These are phyloP conservation scores for Intellagama lesueurii DNA, from an alignment of 2,797 vertebrate genomes.

Conservation along the genomic window DNA sequence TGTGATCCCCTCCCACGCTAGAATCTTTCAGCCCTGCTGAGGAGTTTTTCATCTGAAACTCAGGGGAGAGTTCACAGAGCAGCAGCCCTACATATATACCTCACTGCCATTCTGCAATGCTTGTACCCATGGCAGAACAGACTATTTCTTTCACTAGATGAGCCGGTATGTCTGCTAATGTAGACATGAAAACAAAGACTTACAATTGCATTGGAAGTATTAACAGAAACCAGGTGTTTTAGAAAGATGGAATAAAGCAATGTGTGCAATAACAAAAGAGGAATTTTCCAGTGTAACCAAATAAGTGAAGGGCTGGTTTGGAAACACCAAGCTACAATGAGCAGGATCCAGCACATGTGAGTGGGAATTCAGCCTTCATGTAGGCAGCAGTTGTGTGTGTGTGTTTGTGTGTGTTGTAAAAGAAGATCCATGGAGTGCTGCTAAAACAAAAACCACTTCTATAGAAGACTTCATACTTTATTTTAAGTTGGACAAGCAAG, in stretches of 20 bases:
- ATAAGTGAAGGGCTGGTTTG: too few species aligned
- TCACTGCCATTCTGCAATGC: background rate
- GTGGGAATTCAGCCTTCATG: too few species aligned
- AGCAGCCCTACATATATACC: background rate
- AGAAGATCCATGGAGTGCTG: too few species aligned
- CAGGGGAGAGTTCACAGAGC: background rate
- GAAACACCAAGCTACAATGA: too few species aligned
- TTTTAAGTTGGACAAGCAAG: too few species aligned
- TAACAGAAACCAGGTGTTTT: background rate
- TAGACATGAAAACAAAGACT: background rate
- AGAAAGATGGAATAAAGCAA: background rate
- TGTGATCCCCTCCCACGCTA: background rate
- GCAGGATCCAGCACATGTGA: too few species aligned
- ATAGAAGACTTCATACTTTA: too few species aligned
- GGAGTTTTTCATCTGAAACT: background rate
- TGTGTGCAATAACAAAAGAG: too few species aligned
- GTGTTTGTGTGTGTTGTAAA: too few species aligned
- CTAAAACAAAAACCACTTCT: too few species aligned
- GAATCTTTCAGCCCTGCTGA: background rate
- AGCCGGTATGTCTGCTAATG: background rate
- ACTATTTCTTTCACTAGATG: background rate
- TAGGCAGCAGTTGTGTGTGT: too few species aligned
- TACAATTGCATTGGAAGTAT: background rate
- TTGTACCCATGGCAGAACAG: background rate
- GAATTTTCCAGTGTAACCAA: too few species aligned